Base-by-base conservation (phyloP, 2,113 vertebrate species). In the Seriola aureovittata region DNA sequence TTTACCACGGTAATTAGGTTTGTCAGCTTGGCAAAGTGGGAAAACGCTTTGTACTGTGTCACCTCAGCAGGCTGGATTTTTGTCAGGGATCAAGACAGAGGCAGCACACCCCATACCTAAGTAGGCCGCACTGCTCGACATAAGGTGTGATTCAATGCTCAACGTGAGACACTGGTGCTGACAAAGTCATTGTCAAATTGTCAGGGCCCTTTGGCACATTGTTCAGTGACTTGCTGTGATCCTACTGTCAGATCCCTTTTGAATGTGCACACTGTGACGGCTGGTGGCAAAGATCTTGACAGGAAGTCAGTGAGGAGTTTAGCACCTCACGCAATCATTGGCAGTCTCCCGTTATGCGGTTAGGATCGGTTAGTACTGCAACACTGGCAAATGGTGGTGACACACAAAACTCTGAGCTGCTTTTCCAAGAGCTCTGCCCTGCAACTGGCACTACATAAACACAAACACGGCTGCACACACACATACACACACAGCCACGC, bases 21-120 rank as follows among this genome's bases (percentile, higher is more conserved):
- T 91, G 92, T 91, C 91, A 91, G 91, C 87, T 93, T 64, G 88
- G 82, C 74, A 88, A 87, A 92, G 86, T 88, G 85, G 81, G 86
- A 79, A 93, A 93, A 90, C 83, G 74, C 91, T 93, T 93, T 93
- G 91, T 89, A 88, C 80, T 42, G 81, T 90, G 91, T 93, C 92
- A 82, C 91, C 89, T 89, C 82, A 79, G 54, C 65, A 57, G 90
- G 87, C 74, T 88, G 85, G 90, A 88, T 90, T 88, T 89, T 81
- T 94, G 90, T 94, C 88, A 81, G 90, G 91, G 91, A 91, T 94
- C 88, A 90, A 79, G 80, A 71, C 8, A 71, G 52, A 91, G 86
- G 75, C 78, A 54, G 85, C 75, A 59, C 80, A 48, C 67, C 72
- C 71, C 87, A 77, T 81, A 81, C 76, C 36, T 63, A 88, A 89